Evolutionary conservation across 2,888 invertebrate genomes (phyloP).

Genomic region (Oscheius sp.): DNA sequence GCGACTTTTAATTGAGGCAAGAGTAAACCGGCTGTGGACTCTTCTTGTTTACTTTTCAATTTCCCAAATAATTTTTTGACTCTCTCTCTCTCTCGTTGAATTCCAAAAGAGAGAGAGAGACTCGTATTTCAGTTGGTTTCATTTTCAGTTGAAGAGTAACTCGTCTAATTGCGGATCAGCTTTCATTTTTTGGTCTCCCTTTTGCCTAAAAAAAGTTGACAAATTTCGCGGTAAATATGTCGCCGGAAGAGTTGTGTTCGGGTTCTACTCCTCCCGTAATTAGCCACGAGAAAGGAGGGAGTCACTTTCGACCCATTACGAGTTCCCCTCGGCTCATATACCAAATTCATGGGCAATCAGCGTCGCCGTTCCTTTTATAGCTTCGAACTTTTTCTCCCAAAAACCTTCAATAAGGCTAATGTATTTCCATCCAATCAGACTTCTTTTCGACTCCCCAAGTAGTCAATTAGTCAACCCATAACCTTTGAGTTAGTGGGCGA

Average conservation of each 20-base stretch:
- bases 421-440: too few relatives aligned
- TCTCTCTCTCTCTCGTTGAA: neutral
- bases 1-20: constrained; percentile 25
- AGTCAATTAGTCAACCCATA: constrained; percentile 3
- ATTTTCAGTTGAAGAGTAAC: neutral
- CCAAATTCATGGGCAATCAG: too few relatives aligned
- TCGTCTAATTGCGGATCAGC: constrained; percentile 12
- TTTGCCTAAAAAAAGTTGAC: neutral
- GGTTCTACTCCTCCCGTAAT: too few relatives aligned
- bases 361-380: too few relatives aligned
- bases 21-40: neutral
- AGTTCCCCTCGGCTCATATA: too few relatives aligned
- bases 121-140: constrained; percentile 21
- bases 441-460: too few relatives aligned
- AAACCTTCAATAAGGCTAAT: too few relatives aligned
- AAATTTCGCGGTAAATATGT: neutral
- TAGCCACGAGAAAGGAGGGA: too few relatives aligned
- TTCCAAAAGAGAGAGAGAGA: neutral
- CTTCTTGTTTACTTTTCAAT: neutral
- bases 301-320: too few relatives aligned
- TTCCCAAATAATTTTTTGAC: too few relatives aligned
- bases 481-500: neutral
- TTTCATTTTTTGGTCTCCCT: neutral
- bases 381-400: too few relatives aligned
- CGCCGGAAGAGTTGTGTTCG: too few relatives aligned